Evolutionary conservation across 2,113 vertebrate species (phyloP).

Genomic region (Melozone crissalis): DNA sequence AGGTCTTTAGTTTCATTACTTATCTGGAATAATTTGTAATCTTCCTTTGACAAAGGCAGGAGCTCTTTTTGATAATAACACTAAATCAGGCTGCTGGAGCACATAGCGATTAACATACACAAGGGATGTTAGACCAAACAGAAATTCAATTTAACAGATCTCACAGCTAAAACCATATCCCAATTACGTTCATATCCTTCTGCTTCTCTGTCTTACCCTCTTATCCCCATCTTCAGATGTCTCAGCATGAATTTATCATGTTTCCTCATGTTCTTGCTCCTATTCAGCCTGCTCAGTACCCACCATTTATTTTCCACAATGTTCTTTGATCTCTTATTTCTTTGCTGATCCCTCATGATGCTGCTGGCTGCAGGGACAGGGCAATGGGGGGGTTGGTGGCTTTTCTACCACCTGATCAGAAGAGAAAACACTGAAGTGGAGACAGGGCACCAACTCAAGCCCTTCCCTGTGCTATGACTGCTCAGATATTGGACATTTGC

Average conservation of each 20-base stretch:
- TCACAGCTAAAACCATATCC: background rate
- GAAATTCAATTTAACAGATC: constrained; percentile 62
- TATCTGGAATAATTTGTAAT: constrained; percentile 69
- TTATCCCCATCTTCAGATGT: constrained; percentile 35
- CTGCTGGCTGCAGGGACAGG: background rate
- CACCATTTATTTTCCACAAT: background rate
- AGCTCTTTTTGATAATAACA: constrained; percentile 57
- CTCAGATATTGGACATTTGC: background rate
- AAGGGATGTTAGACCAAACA: constrained; percentile 53
- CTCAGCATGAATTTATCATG: background rate
- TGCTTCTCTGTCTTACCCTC: constrained; percentile 1
- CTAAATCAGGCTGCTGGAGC: constrained; percentile 55
- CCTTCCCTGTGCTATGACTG: background rate
- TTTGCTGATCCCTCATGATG: background rate
- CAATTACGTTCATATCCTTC: constrained; percentile 4
- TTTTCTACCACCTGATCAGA: background rate
- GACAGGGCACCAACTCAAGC: background rate
- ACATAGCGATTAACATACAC: constrained; percentile 55
- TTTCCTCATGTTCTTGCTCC: background rate
- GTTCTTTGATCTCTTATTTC: background rate
- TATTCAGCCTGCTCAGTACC: background rate
- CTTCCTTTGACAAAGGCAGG: constrained; percentile 56
- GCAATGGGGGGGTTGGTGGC: background rate
- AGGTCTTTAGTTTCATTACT: constrained; percentile 69
- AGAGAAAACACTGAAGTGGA: background rate